Evolutionary conservation across 2,113 vertebrate species (phyloP), one percentile per base, ranked within the genome.

Genomic region (Serinus canaria): DNA sequence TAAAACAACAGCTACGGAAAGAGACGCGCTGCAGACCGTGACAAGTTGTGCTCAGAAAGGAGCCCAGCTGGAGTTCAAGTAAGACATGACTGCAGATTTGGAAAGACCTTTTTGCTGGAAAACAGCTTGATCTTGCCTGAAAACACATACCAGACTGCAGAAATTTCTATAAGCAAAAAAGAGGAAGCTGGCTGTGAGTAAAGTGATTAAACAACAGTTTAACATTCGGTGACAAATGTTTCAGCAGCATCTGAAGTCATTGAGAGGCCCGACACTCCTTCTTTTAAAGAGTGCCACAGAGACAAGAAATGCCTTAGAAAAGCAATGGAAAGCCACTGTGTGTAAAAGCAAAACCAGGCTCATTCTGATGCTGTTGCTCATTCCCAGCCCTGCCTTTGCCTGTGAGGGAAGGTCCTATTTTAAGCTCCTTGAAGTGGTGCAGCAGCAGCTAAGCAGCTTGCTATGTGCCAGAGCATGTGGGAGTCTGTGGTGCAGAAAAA

Each of bases 141-240:
- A 97, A 97, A 78, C 63, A 81, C 93, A 83, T 72, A 93, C 55
- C 88, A 95, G 70, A 89, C 81, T 91, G 78, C 58, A 94, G 66
- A 81, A 94, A 87, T 67, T 80, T 95, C 95, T 96, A 35, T 89
- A 96, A 93, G 79, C 72, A 92, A 77, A 89, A 89, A 91, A 63
- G 44, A 94, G 30, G 67, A 95, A 92, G 41, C 86, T 84, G 72
- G 49, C 92, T 97, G 95, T 78, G 92, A 96, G 76, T 31, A 13
- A 91, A 92, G 96, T 95, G 92, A 94, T 97, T 97, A 97, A 97
- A 98, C 96, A 96, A 97, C 92, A 97, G 80, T 90, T 93, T 77
- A 96, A 92, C 69, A 70, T 91, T 94, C 1, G 0, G 59, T 52
- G 55, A 95, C 90, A 96, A 97, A 91, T 74, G 63, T 87, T 83